Evolutionary conservation across 2,797 vertebrate species (phyloP), one percentile per base, ranked within the genome.

Genomic region (Myotis vivesi): DNA sequence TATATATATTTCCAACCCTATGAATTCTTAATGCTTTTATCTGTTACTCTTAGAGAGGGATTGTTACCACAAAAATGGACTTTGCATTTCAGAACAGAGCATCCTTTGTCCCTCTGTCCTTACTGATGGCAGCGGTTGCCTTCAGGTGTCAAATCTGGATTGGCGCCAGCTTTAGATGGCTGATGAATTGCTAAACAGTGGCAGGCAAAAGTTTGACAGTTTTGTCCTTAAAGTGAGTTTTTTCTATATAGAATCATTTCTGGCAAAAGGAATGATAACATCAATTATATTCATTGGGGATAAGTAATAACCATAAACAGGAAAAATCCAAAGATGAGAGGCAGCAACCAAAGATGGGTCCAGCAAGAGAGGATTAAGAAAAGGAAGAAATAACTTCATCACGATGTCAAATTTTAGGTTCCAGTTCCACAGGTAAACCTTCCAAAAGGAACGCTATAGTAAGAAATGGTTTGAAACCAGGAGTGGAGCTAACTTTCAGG

Each of bases 331-430:
- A 5, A 83, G 6, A 4, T 46, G 19, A 82, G 71, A 79, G 15
- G 0, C 2, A 71, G 7, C 7, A 9, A 33, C 7, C 3, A 17
- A 59, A 16, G 10, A 10, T 64, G 8, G 38, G 15, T 19, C 4
- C 20, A 64, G 28, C 1, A 36, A 30, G 7, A 75, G 17, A 59
- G 2, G 33, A 36, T 71, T 51, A 3, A 23, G 73, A 62, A 64
- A 80, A 75, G 5, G 8, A 19, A 12, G 5, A 53, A 16, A 51
- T 23, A 81, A 84, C 5, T 90, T 22, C 25, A 59, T 59, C 25
- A 44, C 16, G 23, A 25, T 64, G n/a, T 80, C 11, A 15, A 69
- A 59, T 28, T 81, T 87, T 79, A 59, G 9, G 2, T 20, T 46
- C 2, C 15, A 73, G 19, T 10, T 80, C n/a, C 59, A 64, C 2